Evolutionary conservation across 2,888 invertebrate species (phyloP).

Genomic region (Aspidiotus destructor): DNA sequence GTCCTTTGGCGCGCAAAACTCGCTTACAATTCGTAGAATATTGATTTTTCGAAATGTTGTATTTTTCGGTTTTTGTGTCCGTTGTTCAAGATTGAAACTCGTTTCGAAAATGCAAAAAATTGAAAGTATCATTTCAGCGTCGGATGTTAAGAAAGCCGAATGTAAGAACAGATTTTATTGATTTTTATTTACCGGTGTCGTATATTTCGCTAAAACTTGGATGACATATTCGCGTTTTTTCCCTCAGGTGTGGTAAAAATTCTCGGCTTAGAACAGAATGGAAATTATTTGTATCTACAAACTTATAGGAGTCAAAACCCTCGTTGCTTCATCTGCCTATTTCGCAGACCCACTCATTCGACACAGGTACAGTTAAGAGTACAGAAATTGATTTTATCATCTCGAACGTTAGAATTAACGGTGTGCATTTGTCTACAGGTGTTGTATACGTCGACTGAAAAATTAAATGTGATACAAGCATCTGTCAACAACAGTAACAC

Average conservation of each 20-base stretch:
- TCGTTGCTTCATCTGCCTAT: not conserved
- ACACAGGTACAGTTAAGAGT: constrained; percentile 6
- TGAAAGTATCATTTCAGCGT: not conserved
- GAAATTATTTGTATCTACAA: constrained; percentile 51
- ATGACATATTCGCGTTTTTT: not conserved
- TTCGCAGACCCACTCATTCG: constrained; percentile 31
- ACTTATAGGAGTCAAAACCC: constrained; percentile 11
- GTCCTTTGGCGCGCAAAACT: too few relatives aligned
- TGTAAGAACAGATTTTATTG: constrained; percentile 19
- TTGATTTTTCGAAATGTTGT: too few relatives aligned
- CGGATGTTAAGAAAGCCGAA: not conserved
- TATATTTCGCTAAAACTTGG: not conserved
- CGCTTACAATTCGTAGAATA: too few relatives aligned
- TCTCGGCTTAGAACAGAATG: constrained; percentile 70
- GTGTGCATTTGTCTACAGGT: constrained; percentile 40
- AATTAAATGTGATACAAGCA: constrained; percentile 65
- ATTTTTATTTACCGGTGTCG: not conserved
- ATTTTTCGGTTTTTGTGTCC: too few relatives aligned
- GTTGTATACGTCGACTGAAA: constrained; percentile 53
- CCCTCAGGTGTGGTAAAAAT: constrained; percentile 49
- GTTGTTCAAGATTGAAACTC: too few relatives aligned
- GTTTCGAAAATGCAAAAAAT: not conserved
- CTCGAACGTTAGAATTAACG: not conserved
- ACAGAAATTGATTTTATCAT: not conserved
- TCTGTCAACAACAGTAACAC: constrained; percentile 61